Conservation (phyloP, 1,140 invertebrate genomes). For the Drosophila ercepeae region DNA sequence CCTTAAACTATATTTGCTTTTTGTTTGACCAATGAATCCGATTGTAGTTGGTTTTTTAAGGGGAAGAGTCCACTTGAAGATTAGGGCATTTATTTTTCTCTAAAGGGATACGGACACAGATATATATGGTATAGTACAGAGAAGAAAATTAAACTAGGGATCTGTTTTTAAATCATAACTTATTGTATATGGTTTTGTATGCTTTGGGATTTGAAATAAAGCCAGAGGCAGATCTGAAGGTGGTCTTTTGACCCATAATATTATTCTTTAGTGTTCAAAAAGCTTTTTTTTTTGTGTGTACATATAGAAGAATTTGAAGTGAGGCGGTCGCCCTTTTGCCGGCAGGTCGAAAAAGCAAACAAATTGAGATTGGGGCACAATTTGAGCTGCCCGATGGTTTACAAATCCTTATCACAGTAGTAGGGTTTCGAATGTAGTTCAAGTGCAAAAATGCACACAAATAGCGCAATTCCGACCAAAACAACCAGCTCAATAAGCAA, state of each 20-base stretch:
- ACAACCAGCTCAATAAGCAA: slow-evolving; percentile 13
- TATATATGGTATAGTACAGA: not conserved
- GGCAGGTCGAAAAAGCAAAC: slow-evolving; percentile 51
- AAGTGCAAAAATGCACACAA: slow-evolving; percentile 71
- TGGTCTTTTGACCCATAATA: no score
- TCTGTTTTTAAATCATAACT: no score
- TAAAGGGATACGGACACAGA: not conserved
- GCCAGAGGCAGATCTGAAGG: no score
- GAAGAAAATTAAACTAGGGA: not conserved
- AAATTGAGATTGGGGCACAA: slow-evolving; percentile 60
- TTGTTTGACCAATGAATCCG: slow-evolving; percentile 5
- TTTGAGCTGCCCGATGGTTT: slow-evolving; percentile 9
- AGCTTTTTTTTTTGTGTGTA: not conserved
- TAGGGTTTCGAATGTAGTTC: slow-evolving; percentile 43
- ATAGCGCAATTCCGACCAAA: slow-evolving; percentile 44
- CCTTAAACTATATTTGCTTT: slow-evolving; percentile 8
- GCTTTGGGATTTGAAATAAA: no score
- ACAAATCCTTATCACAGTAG: slow-evolving; percentile 51
- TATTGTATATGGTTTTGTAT: no score
- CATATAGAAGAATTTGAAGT: slow-evolving; percentile 16
- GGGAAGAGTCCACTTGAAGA: slow-evolving; percentile 21
- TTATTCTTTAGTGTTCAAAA: not conserved
- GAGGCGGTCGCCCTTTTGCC: slow-evolving; percentile 44
- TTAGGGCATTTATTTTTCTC: slow-evolving; percentile 6
- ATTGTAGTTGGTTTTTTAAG: not conserved